Evolutionary conservation across 1,140 invertebrate genomes (phyloP).

Genomic region (Hormaphis cornu): DNA sequence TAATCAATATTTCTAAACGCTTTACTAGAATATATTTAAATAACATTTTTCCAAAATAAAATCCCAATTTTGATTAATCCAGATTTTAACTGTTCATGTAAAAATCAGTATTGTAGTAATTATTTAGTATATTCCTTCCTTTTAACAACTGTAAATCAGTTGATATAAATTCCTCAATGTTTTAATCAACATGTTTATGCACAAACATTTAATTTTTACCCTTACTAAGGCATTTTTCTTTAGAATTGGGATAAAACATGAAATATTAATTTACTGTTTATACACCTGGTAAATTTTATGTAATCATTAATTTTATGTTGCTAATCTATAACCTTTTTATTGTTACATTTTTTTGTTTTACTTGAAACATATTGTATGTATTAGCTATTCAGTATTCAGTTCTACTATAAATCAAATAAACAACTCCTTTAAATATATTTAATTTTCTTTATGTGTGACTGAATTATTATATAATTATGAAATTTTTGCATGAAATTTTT

Average conservation of each 20-base stretch:
- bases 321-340: neutral
- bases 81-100: no score
- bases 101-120: no score
- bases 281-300: conserved; percentile 13
- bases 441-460: no score
- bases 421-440: neutral
- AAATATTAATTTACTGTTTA: neutral
- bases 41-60: no score
- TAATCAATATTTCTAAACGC: no score
- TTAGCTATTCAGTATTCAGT: no score
- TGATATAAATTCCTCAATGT: neutral
- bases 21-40: no score
- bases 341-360: neutral
- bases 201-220: no score
- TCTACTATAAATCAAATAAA: neutral
- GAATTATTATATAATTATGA: no score
- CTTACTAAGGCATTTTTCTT: neutral
- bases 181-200: neutral
- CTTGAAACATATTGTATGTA: neutral
- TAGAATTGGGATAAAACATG: neutral
- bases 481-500: no score
- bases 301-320: neutral
- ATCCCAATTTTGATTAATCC: no score
- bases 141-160: neutral
- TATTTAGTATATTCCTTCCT: no score